A percentile compares a stretch with the other conserved stretches of the same genome.
Conservation (phyloP, 2,797 vertebrate genomes). For the Takifugu ocellatus region DNA sequence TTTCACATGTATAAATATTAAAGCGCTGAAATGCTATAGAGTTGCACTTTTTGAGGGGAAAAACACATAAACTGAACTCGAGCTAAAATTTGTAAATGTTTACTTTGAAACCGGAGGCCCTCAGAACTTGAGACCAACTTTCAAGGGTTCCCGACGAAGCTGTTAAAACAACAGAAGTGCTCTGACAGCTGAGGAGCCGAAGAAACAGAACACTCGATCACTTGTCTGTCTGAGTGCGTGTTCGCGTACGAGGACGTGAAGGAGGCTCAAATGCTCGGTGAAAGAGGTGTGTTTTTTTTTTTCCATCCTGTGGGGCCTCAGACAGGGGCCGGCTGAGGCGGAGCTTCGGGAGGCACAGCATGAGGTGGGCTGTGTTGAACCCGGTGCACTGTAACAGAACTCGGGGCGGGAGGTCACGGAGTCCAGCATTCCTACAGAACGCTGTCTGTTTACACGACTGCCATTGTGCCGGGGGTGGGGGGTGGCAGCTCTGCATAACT, state of each 20-base stretch:
- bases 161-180: conserved; percentile 30
- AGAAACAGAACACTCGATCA: conserved; percentile 43
- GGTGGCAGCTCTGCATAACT: conserved; percentile 58
- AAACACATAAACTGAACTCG: neutral
- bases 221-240: conserved; percentile 31
- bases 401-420: conserved; percentile 76
- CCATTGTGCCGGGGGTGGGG: conserved; percentile 46
- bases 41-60: neutral
- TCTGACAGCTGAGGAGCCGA: conserved; percentile 50
- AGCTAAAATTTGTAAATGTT: neutral
- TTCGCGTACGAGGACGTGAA: conserved; percentile 27
- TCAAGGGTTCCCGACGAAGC: conserved; percentile 9
- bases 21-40: conserved; percentile 5
- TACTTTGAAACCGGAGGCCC: neutral
- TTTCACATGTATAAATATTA: conserved; percentile 7
- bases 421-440: conserved; percentile 79
- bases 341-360: conserved; percentile 64
- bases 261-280: conserved; percentile 59
- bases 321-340: conserved; percentile 59
- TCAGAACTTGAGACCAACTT: neutral
- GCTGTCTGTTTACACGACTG: conserved; percentile 79
- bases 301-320: conserved; percentile 76
- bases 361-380: conserved; percentile 74
- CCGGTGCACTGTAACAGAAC: conserved; percentile 76
- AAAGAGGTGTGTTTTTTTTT: conserved; percentile 75